Conservation (phyloP, 2,113 vertebrate genomes). For the Scortum barcoo region DNA sequence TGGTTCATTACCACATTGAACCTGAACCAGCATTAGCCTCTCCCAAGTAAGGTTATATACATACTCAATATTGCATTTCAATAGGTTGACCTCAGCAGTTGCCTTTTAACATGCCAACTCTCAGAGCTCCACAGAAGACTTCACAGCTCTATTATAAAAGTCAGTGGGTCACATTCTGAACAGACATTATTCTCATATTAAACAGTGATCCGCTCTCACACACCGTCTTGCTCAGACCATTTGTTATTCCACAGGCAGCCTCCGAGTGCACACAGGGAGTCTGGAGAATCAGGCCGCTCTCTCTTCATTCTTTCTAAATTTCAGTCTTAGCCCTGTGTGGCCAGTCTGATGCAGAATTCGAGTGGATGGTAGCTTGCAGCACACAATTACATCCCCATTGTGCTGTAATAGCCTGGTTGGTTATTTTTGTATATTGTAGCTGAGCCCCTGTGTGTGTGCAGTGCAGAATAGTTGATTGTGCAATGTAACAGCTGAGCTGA, state of each 20-base stretch:
- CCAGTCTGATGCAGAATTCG: slow-evolving; percentile 31
- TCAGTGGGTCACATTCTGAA: slow-evolving; percentile 66
- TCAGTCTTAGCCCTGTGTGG: slow-evolving; percentile 38
- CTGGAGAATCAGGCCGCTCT: slow-evolving; percentile 26
- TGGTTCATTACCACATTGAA: slow-evolving; percentile 75
- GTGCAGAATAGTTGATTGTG: slow-evolving; percentile 14
- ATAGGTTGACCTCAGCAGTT: slow-evolving; percentile 72
- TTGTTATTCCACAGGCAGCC: slow-evolving; percentile 62
- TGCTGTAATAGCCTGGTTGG: slow-evolving; percentile 8
- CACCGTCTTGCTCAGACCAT: slow-evolving; percentile 24
- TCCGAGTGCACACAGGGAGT: slow-evolving; percentile 22
- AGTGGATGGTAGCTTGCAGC: slow-evolving; percentile 17
- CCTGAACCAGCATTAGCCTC: slow-evolving; percentile 73
- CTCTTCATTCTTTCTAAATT: slow-evolving; percentile 39
- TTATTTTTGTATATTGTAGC: slow-evolving; percentile 27
- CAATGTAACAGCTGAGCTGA: slow-evolving; percentile 27
- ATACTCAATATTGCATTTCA: slow-evolving; percentile 80
- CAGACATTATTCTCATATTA: slow-evolving; percentile 74
- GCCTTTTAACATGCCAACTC: slow-evolving; percentile 67
- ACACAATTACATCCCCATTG: slow-evolving; percentile 41
- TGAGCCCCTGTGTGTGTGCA: not conserved
- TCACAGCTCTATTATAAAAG: slow-evolving; percentile 72
- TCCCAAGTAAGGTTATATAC: slow-evolving; percentile 76
- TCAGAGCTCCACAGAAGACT: slow-evolving; percentile 63
- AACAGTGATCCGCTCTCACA: slow-evolving; percentile 53